phyloP scores from a whole-genome alignment of 2,113 vertebrate genomes.

The Dromaius novaehollandiae region DNA sequence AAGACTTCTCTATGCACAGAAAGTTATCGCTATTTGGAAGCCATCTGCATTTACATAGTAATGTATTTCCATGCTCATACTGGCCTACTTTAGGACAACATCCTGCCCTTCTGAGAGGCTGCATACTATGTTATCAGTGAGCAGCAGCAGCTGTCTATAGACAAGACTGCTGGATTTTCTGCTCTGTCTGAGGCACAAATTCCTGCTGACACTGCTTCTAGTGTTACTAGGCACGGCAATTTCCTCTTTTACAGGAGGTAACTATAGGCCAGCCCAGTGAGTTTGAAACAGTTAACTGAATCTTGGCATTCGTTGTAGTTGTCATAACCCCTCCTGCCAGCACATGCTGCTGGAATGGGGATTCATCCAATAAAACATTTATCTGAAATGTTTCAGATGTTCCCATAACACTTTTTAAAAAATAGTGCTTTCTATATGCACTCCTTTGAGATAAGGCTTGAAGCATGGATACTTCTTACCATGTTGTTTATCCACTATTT shows the following conservation, averaged over 20 bases:
- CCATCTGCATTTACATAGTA: background rate
- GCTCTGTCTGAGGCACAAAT: background rate
- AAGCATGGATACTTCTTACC: background rate
- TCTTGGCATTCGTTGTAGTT: background rate
- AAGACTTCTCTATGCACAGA: background rate
- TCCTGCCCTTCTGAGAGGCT: background rate
- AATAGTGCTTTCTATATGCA: accelerated
- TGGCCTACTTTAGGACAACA: background rate
- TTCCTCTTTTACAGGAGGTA: slow-evolving; percentile 12
- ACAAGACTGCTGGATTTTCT: background rate
- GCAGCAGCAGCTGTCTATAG: background rate
- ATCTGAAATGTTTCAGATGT: slow-evolving; percentile 29
- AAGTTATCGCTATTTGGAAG: background rate
- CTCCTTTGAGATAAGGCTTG: background rate
- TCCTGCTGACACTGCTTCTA: background rate
- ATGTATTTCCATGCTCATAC: background rate
- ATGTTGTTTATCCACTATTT: background rate
- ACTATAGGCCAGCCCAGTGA: slow-evolving; percentile 1
- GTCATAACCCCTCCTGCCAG: slow-evolving; percentile 13
- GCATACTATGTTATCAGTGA: background rate
- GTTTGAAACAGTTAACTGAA: slow-evolving; percentile 34
- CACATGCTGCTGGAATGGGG: background rate
- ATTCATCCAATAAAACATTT: slow-evolving; percentile 31
- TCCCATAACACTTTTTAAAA: background rate
- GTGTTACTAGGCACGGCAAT: background rate